A percentile compares a stretch with the other conserved stretches of the same genome.
phyloP scores from a whole-genome alignment of 2,113 vertebrate species.

The Calyptommatus sinebrachiatus region DNA sequence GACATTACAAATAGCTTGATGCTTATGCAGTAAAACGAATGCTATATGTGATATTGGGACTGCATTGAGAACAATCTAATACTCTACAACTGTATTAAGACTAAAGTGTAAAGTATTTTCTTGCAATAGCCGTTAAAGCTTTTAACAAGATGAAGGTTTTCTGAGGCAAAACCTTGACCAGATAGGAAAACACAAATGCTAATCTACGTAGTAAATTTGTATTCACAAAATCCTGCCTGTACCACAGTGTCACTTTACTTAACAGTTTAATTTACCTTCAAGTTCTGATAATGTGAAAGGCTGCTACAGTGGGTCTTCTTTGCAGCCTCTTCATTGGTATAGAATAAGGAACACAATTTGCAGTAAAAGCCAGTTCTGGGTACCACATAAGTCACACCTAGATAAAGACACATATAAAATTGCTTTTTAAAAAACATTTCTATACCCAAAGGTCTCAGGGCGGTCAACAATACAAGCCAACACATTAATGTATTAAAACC shows the following conservation, averaged over 20 bases:
- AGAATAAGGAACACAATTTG: slow-evolving; percentile 95
- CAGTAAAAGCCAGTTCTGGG: slow-evolving; percentile 97
- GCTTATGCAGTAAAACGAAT: background rate
- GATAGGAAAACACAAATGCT: too few relatives aligned
- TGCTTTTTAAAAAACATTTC: too few relatives aligned
- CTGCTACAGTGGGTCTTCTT: slow-evolving; percentile 97
- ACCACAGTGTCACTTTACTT: too few relatives aligned
- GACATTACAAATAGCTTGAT: background rate
- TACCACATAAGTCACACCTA: slow-evolving; percentile 93
- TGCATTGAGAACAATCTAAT: background rate
- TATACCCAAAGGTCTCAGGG: too few relatives aligned
- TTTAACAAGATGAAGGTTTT: too few relatives aligned
- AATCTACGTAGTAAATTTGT: too few relatives aligned
- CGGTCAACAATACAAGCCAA: too few relatives aligned
- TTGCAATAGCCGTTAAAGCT: too few relatives aligned
- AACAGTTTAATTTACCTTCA: slow-evolving; percentile 83
- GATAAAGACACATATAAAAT: slow-evolving; percentile 30
- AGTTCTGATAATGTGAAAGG: slow-evolving; percentile 91
- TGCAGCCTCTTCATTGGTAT: slow-evolving; percentile 93
- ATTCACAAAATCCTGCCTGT: too few relatives aligned
- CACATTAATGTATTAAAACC: too few relatives aligned
- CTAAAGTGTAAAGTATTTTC: too few relatives aligned
- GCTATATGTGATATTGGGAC: background rate
- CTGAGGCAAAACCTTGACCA: too few relatives aligned
- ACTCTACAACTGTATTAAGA: background rate